Base-by-base conservation (phyloP, 2,888 invertebrate species). In the Lepidochitona cinerea region DNA sequence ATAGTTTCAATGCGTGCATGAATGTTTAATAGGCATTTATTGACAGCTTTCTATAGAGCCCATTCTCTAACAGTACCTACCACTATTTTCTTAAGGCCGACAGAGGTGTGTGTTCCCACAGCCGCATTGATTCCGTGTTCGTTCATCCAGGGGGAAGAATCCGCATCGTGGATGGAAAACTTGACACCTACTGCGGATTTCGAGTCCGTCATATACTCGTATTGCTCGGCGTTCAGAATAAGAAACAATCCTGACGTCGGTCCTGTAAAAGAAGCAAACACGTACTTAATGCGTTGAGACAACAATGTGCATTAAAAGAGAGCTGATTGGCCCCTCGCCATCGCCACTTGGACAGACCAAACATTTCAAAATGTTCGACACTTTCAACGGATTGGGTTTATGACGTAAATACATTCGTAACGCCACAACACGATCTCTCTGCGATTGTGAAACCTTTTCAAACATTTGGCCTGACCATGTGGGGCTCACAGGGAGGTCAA, bases 61-160 rank as follows among this genome's bases (percentile, higher is more conserved):
- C n/a, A n/a, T n/a, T n/a, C n/a, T n/a, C n/a, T 23, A 14, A 9
- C 1, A n/a, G 2, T 66, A 66, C 66, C 35, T 26, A 66, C 66
- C 66, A 66, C 37, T 37, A 66, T 66, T 37, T 37, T 66, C 37
- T 66, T 66, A 37, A 66, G 35, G n/a, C 37, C 66, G 14, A 66
- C 66, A 37, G 66, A 66, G 37, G 66, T 66, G 66, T 66, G 66
- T 26, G 66, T 37, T 35, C 66, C 66, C 37, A 66, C 66, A 12
- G 66, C 66, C 4, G 66, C 66, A 37, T 66, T 66, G 37, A 66
- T 37, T 18, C 66, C 66, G 14, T 66, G 66, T n/a, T 66, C 66
- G 37, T 37, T 37, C 37, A 66, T 18, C 37, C 66, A 37, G 18
- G 66, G 66, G 23, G 37, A 23, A 35, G n/a, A 36, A 18, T 12